Evolutionary conservation across 2,113 vertebrate genomes (phyloP), one percentile per base, ranked within the genome.

Genomic region (Dryoscopus gambensis): DNA sequence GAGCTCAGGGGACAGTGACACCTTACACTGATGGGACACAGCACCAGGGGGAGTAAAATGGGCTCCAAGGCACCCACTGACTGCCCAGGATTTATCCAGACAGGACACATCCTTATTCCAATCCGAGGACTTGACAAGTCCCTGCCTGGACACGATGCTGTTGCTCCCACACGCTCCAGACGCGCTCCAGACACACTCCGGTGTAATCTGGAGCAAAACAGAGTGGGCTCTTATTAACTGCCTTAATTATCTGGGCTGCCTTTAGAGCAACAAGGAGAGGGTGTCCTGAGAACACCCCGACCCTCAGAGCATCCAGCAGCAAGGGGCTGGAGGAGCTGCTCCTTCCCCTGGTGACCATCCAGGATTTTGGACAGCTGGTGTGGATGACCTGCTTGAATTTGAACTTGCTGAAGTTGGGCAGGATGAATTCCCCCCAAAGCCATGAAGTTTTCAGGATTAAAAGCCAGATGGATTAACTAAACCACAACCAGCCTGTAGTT

Each of bases 241-340:
- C 33, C 53, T 68, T 23, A 42, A 52, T 60, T 60, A 44, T 37
- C 33, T 77, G 37, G 53, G 53, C 18, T 68, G 73, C 18, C 53
- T 60, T 52, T 44, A 44, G 14, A 37, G 39, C 17, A 86, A 37
- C 13, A 59, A 67, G 71, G 25, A 76, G 27, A 67, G 53, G 14
- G 3, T 42, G 17, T 68, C 31, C 71, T 68, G 53, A 52, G 22
- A 52, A 44, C 27, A 52, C 3, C 17, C 22, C 0, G 1, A 37
- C 11, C 37, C 37, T 50, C 0, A 0, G 44, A 50, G 53, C 0
- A 0, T 35, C 44, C 0, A 0, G 37, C 27, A 77, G 44, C 0
- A 0, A 59, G 37, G 5, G 2, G 27, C 33, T 44, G 46, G 63
- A 60, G 5, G 10, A 46, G 39, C 33, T 78, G 22, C 46, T 78